A percentile compares a stretch with the other conserved stretches of the same genome.
phyloP scores from a whole-genome alignment of 2,113 vertebrate species.

The Natator depressus region DNA sequence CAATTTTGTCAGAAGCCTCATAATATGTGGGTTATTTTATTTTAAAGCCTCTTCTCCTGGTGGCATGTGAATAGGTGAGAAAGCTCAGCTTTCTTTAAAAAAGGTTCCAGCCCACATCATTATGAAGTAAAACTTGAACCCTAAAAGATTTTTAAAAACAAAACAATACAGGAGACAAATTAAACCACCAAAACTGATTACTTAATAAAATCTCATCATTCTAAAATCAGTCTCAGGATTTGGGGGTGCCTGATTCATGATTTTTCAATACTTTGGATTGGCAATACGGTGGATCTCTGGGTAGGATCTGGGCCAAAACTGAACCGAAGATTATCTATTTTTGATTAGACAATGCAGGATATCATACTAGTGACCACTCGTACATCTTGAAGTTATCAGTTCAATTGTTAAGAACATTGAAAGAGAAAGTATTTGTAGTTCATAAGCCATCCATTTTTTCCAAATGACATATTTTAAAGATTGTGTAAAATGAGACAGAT shows the following conservation, averaged over 20 bases:
- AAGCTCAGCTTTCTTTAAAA: not conserved
- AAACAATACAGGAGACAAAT: not conserved
- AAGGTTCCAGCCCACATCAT: not conserved
- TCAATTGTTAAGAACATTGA: conserved; percentile 42
- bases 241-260: not conserved
- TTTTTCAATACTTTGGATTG: not conserved
- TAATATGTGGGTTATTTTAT: not conserved
- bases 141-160: not conserved
- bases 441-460: conserved; percentile 46
- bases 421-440: conserved; percentile 24
- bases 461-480: conserved; percentile 6
- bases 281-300: not conserved
- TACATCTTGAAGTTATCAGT: not conserved
- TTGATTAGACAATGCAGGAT: not conserved
- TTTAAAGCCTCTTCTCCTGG: not conserved
- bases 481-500: conserved; percentile 27
- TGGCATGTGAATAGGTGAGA: not conserved
- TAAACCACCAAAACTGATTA: not conserved
- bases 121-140: not conserved
- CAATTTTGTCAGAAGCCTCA: not conserved
- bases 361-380: not conserved
- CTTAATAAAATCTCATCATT: not conserved
- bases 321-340: not conserved
- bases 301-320: not conserved
- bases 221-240: not conserved